Percentiles rank a stretch among this genome's conserved stretches.
These are phyloP conservation scores for Hycleus phaleratus DNA, from an alignment of 1,140 invertebrate genomes.

Conservation along the genomic window DNA sequence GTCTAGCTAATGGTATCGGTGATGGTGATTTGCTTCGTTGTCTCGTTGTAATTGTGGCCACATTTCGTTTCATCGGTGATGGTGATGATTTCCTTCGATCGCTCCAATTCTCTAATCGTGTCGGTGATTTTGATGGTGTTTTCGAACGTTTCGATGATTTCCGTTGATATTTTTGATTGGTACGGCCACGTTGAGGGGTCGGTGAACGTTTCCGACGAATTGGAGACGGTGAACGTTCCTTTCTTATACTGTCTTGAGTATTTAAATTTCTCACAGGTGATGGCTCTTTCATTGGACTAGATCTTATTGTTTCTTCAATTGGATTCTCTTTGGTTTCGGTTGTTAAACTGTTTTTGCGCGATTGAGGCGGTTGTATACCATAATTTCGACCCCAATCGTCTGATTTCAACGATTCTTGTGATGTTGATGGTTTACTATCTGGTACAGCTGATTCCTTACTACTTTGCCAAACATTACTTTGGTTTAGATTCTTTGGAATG, in stretches of 20 bases:
- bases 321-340: background rate
- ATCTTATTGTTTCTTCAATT: too few relatives aligned
- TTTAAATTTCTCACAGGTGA: too few relatives aligned
- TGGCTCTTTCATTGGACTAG: too few relatives aligned
- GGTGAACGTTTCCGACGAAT: background rate
- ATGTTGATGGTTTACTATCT: too few relatives aligned
- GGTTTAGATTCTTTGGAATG: background rate
- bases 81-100: conserved; percentile 17
- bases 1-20: conserved; percentile 13
- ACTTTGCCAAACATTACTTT: too few relatives aligned
- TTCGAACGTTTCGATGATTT: conserved; percentile 18
- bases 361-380: too few relatives aligned
- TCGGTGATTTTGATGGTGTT: conserved; percentile 18
- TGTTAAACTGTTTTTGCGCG: background rate
- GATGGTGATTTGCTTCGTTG: background rate
- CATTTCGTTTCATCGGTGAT: conserved; percentile 17
- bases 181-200: conserved; percentile 1
- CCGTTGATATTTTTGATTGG: background rate
- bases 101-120: conserved; percentile 11
- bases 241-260: too few relatives aligned
- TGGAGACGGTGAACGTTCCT: too few relatives aligned
- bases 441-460: too few relatives aligned
- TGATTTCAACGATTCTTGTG: too few relatives aligned
- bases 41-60: background rate
- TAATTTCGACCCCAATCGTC: too few relatives aligned